Base-by-base conservation (phyloP, 2,113 vertebrate genomes). In the Amphiprion percula region DNA sequence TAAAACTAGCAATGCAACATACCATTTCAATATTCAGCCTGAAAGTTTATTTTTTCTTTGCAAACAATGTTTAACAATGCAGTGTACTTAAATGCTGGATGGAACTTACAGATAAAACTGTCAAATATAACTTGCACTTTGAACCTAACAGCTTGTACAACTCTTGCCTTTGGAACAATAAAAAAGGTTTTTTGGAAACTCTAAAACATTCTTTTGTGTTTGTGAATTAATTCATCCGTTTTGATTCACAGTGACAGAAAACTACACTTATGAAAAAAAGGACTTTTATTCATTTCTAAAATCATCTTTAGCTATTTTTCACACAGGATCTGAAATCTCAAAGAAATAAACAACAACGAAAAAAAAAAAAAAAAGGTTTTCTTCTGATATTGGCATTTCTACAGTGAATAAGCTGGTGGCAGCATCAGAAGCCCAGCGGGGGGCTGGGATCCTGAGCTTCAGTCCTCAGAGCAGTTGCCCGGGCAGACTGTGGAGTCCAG, bases 401-500 rank as follows among this genome's bases (percentile, higher is more conserved):
- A 97, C 96, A 96, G 96, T 97, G 96, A 97, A 97, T 95, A 97
- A 97, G 96, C 95, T 96, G 95, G 95, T 96, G 95, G 96, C 96
- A 96, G 96, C 95, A 94, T 96, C 94, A 95, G 94, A 82, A 92
- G 91, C 94, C 95, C 93, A 67, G 68, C 59, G 63, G 44, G 72
- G 53, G 53, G 59, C 71, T 7, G 14, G 23, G 72, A 77, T 46
- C 79, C 83, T 81, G 80, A 80, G 77, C 80, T 80, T 76, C 68
- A 80, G 73, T 86, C 84, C 65, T 77, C 52, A 73, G 62, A 84
- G 72, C 65, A 52, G 76, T 72, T 28, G 60, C 76, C 60, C 68
- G 1, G 39, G 54, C 68, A 69, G 73, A 72, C 78, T 69, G 70
- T 81, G 21, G 52, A 8, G 69, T 80, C 74, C 65, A 62, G 68